phyloP scores from a whole-genome alignment of 2,888 invertebrate genomes.

The Halictus quadricinctus region DNA sequence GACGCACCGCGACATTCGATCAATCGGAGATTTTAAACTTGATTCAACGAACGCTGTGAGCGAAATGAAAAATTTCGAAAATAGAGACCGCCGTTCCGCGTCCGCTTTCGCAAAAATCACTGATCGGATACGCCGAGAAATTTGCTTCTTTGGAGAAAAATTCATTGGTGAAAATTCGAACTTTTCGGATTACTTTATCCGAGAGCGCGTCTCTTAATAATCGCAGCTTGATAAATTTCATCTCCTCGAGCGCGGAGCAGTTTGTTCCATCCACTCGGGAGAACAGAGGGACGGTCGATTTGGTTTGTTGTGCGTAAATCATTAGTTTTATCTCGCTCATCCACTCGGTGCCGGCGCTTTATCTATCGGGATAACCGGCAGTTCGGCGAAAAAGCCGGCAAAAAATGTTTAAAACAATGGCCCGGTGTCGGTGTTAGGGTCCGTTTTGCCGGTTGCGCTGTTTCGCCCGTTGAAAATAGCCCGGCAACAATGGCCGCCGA shows the following conservation, averaged over 20 bases:
- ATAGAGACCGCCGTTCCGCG: no score
- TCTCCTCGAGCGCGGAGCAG: slow-evolving; percentile 72
- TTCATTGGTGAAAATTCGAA: background rate
- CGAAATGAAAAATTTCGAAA: background rate
- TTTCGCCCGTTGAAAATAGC: slow-evolving; percentile 53
- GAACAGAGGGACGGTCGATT: slow-evolving; percentile 59
- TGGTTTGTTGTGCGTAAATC: slow-evolving; percentile 76
- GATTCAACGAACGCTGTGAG: background rate
- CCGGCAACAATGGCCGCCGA: slow-evolving; percentile 51
- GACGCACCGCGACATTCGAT: slow-evolving; percentile 18
- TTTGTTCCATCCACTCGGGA: slow-evolving; percentile 70
- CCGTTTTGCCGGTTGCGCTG: slow-evolving; percentile 46
- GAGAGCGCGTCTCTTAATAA: slow-evolving; percentile 23
- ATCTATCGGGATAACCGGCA: slow-evolving; percentile 78
- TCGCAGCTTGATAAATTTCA: slow-evolving; percentile 55
- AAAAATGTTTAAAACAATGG: slow-evolving; percentile 76
- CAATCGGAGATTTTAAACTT: slow-evolving; percentile 1
- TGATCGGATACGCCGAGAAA: background rate
- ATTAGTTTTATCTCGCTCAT: slow-evolving; percentile 81
- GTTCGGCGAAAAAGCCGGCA: slow-evolving; percentile 73
- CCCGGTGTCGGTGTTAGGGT: slow-evolving; percentile 58
- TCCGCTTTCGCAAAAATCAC: background rate
- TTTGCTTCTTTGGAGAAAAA: background rate
- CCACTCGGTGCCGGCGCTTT: slow-evolving; percentile 79
- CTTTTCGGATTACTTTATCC: background rate